Conservation (phyloP, 2,113 vertebrate genomes). For the Lipotes vexillifer region DNA sequence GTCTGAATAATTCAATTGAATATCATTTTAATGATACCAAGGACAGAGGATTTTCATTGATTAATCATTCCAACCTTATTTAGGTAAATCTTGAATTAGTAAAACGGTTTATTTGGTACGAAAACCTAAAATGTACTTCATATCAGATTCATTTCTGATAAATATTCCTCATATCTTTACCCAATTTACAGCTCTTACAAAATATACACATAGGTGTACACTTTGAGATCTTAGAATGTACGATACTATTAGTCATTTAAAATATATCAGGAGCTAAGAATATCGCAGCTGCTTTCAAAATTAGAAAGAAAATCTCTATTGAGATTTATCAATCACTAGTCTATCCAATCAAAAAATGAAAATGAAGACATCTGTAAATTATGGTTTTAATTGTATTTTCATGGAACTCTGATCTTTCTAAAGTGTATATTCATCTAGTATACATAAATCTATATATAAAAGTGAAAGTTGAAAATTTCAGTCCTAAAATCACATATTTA, state of each 20-base stretch:
- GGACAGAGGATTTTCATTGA: slow-evolving; percentile 37
- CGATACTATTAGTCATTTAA: neutral
- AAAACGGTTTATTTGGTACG: neutral
- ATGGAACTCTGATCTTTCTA: neutral
- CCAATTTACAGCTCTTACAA: neutral
- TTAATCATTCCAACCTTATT: neutral
- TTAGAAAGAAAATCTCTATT: neutral
- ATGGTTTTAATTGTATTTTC: neutral
- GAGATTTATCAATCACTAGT: neutral
- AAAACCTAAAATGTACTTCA: neutral
- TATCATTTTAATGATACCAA: slow-evolving; percentile 42
- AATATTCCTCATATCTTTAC: neutral
- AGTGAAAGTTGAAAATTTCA: neutral
- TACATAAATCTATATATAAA: neutral
- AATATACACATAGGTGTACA: neutral
- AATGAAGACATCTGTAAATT: neutral
- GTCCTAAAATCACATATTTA: neutral
- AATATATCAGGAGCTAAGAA: neutral
- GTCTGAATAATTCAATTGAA: slow-evolving; percentile 44
- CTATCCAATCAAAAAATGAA: neutral
- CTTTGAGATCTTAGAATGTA: neutral
- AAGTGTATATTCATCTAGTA: neutral
- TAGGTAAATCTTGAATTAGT: neutral
- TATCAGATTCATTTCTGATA: neutral
- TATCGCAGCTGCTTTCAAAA: neutral